Percentiles rank a stretch among this genome's conserved stretches.
Evolutionary conservation across 2,113 vertebrate genomes (phyloP).

Genomic region (Gasterosteus nipponicus): DNA sequence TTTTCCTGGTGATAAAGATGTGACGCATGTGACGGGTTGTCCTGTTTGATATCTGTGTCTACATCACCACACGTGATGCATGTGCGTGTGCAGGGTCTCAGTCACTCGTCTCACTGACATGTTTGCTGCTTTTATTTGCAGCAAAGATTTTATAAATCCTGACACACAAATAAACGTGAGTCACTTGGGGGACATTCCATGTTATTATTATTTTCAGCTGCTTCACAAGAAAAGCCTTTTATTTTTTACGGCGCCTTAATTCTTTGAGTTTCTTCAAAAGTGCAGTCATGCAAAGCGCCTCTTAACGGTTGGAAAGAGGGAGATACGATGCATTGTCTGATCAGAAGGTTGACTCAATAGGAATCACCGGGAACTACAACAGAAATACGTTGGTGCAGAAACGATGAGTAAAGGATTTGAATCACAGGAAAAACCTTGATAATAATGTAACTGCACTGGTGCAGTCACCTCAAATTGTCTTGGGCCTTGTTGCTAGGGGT

Average conservation of each 20-base stretch:
- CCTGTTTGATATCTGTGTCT: conserved; percentile 4
- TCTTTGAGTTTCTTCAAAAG: conserved; percentile 5
- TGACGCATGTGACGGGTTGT: not conserved
- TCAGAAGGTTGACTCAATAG: not conserved
- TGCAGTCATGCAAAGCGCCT: conserved; percentile 11
- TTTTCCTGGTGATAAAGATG: conserved; percentile 4
- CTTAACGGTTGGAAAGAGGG: not conserved
- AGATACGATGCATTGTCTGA: not conserved
- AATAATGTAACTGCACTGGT: not conserved
- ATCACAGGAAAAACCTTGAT: conserved; percentile 23
- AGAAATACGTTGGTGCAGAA: not conserved
- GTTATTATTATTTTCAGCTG: not conserved
- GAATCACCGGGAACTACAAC: not conserved
- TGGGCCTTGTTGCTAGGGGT: conserved; percentile 13
- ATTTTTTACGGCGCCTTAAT: conserved; percentile 5
- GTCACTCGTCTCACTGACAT: conserved; percentile 7
- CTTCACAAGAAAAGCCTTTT: not conserved
- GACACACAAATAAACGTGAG: not conserved
- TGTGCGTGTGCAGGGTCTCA: conserved; percentile 16
- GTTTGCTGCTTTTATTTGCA: conserved; percentile 20
- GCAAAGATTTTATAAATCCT: not conserved
- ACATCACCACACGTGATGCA: not conserved
- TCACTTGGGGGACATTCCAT: conserved; percentile 2
- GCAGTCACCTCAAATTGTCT: conserved; percentile 7
- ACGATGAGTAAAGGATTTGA: not conserved